phyloP scores from a whole-genome alignment of 2,888 invertebrate genomes.

The Ametastegia equiseti region DNA sequence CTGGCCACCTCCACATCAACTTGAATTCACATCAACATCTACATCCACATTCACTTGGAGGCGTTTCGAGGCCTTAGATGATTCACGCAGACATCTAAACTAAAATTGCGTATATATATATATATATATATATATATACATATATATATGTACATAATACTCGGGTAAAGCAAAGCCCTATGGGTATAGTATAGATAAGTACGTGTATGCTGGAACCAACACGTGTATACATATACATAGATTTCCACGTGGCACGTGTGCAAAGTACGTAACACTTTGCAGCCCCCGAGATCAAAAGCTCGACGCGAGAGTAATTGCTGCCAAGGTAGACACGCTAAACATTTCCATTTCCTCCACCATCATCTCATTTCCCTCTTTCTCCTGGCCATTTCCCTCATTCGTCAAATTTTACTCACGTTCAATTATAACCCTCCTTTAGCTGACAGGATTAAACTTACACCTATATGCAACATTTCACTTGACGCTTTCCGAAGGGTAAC shows the following conservation, averaged over 20 bases:
- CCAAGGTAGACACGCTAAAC: neutral
- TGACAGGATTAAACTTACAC: neutral
- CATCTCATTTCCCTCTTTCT: neutral
- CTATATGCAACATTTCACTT: no score
- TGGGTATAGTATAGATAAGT: neutral
- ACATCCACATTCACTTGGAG: no score
- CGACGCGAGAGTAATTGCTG: constrained; percentile 28
- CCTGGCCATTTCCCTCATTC: neutral
- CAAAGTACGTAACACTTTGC: constrained; percentile 13
- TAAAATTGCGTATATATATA: neutral
- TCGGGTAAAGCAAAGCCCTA: neutral
- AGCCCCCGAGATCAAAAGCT: constrained; percentile 37
- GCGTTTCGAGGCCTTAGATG: constrained; percentile 4
- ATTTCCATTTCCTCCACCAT: neutral
- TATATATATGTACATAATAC: neutral
- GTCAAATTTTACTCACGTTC: neutral
- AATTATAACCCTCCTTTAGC: neutral
- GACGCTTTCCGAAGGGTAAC: neutral
- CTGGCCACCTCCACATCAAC: neutral
- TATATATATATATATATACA: no score
- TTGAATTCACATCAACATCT: no score
- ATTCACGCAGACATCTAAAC: neutral
- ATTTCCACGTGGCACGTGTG: neutral
- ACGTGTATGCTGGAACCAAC: no score
- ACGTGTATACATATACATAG: neutral